phyloP scores from a whole-genome alignment of 2,888 invertebrate species.

The Drosophila hawaiiensis region DNA sequence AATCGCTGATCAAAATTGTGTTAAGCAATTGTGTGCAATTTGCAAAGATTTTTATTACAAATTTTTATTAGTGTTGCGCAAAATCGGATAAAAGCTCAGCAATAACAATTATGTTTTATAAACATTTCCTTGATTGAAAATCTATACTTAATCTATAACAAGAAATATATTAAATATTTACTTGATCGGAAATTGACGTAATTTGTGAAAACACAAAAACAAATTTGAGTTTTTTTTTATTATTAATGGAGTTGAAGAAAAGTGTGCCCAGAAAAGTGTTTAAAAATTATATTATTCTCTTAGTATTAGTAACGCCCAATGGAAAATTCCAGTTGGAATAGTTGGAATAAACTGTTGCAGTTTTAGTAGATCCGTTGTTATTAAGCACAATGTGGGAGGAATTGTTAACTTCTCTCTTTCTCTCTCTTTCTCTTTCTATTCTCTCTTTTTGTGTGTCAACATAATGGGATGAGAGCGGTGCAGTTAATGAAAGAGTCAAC shows the following conservation, averaged over 20 bases:
- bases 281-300: not conserved
- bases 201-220: not conserved
- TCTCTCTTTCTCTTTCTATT: constrained; percentile 8
- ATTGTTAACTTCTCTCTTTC: not conserved
- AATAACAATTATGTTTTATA: not conserved
- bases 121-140: not conserved
- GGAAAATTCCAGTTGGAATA: not conserved
- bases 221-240: not conserved
- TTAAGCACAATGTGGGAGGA: not conserved
- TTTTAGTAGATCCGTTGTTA: not conserved
- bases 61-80: not conserved
- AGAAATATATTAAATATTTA: not conserved
- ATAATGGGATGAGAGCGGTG: constrained; percentile 60
- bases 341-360: not conserved
- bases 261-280: not conserved
- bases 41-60: not conserved
- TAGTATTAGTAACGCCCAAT: not conserved
- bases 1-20: constrained; percentile 14
- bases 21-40: not conserved
- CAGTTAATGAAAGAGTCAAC: constrained; percentile 71
- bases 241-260: not conserved
- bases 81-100: not conserved
- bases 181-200: not conserved
- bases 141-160: not conserved
- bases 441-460: constrained; percentile 27